A percentile compares a stretch with the other conserved stretches of the same genome.
These are phyloP conservation scores for Ptychobarbus kaznakovi DNA, from an alignment of 2,797 vertebrate species.

Conservation along the genomic window DNA sequence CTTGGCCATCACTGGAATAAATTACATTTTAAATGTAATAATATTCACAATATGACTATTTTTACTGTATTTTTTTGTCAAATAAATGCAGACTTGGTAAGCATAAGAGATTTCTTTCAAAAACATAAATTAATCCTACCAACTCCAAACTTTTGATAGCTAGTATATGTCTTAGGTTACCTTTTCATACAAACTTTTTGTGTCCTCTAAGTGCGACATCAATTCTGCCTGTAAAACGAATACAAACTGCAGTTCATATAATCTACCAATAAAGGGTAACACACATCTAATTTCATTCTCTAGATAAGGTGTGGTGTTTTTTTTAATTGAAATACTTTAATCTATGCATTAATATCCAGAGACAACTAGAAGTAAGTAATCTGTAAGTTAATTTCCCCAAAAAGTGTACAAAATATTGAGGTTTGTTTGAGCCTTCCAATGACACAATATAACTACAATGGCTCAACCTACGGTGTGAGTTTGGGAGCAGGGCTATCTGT, in stretches of 20 bases:
- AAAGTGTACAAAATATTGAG: not conserved
- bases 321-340: not conserved
- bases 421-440: not conserved
- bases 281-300: not conserved
- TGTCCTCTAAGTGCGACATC: slow-evolving; percentile 41
- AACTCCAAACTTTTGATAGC: not conserved
- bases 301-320: not conserved
- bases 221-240: slow-evolving; percentile 53
- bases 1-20: not conserved
- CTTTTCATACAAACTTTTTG: slow-evolving; percentile 49
- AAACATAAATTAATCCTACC: not conserved
- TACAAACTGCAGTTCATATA: not conserved
- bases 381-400: not conserved
- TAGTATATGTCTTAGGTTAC: slow-evolving; percentile 19
- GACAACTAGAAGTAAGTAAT: not conserved
- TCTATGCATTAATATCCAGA: not conserved
- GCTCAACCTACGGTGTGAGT: not conserved
- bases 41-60: not conserved
- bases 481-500: not conserved
- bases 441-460: not conserved
- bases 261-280: slow-evolving; percentile 7
- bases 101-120: not conserved
- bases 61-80: not conserved
- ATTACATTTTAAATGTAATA: not conserved
- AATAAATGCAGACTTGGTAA: not conserved